Evolutionary conservation across 2,797 vertebrate genomes (phyloP).

Genomic region (Lates japonicus): DNA sequence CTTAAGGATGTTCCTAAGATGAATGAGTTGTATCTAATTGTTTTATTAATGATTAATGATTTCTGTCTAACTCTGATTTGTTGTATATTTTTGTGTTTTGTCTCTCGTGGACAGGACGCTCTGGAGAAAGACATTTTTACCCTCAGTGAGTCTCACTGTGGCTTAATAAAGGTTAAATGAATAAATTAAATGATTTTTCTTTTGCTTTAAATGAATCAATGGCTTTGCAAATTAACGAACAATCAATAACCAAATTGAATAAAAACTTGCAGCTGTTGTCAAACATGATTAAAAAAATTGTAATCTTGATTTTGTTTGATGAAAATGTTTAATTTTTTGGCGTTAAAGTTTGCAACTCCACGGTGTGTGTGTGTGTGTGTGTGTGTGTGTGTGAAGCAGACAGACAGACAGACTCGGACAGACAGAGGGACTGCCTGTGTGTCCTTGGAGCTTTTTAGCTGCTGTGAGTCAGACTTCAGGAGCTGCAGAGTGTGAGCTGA

Average conservation of each 20-base stretch:
- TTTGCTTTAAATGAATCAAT: too few relatives aligned
- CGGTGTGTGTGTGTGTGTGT: neutral
- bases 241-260: neutral
- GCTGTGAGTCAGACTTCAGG: constrained; percentile 78
- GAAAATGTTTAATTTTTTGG: neutral
- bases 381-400: constrained; percentile 2
- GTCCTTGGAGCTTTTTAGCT: constrained; percentile 68
- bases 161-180: neutral
- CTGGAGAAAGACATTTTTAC: neutral
- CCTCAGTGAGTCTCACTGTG: neutral
- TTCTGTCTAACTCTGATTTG: neutral
- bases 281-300: neutral
- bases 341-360: neutral
- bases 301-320: neutral
- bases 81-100: neutral
- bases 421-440: constrained; percentile 62
- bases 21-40: neutral
- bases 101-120: too few relatives aligned
- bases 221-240: neutral
- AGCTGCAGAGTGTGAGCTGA: constrained; percentile 81
- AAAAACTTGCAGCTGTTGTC: neutral
- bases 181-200: neutral
- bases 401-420: constrained; percentile 46
- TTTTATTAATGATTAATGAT: neutral
- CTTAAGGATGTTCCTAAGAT: neutral